These are phyloP conservation scores for Eriosoma lanigerum DNA, from an alignment of 1,140 invertebrate genomes.

Conservation along the genomic window DNA sequence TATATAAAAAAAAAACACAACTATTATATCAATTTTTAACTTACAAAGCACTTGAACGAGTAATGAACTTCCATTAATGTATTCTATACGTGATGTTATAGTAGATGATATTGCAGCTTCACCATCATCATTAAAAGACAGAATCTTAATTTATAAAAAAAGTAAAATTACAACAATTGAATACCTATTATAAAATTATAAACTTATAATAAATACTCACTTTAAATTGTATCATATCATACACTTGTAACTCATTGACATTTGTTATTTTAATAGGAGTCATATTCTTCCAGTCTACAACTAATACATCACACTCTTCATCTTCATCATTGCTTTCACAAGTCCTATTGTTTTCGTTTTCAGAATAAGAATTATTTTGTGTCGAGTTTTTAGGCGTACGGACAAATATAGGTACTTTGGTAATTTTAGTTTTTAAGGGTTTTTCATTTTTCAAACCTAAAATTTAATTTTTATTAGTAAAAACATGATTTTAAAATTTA, in stretches of 20 bases:
- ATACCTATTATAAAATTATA: not conserved
- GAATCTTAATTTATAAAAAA: not conserved
- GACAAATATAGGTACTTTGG: conserved; percentile 35
- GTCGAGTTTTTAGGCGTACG: not conserved
- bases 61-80: not conserved
- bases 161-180: no score
- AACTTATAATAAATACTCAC: conserved; percentile 3
- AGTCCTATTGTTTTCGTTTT: not conserved
- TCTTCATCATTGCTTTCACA: conserved; percentile 2
- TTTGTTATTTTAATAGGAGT: conserved; percentile 2
- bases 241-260: conserved; percentile 16
- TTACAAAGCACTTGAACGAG: conserved; percentile 38
- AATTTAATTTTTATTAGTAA: not conserved
- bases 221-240: conserved; percentile 44
- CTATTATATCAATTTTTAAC: not conserved
- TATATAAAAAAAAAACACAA: not conserved
- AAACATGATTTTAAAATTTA: not conserved
- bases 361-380: not conserved
- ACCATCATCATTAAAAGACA: conserved; percentile 29
- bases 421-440: not conserved
- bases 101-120: conserved; percentile 19
- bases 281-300: conserved; percentile 45
- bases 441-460: conserved; percentile 13
- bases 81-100: conserved; percentile 29
- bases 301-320: conserved; percentile 40